Percentiles rank a stretch among this genome's conserved stretches.
Evolutionary conservation across 1,140 invertebrate genomes (phyloP).

Genomic region (Kradibia gibbosae): DNA sequence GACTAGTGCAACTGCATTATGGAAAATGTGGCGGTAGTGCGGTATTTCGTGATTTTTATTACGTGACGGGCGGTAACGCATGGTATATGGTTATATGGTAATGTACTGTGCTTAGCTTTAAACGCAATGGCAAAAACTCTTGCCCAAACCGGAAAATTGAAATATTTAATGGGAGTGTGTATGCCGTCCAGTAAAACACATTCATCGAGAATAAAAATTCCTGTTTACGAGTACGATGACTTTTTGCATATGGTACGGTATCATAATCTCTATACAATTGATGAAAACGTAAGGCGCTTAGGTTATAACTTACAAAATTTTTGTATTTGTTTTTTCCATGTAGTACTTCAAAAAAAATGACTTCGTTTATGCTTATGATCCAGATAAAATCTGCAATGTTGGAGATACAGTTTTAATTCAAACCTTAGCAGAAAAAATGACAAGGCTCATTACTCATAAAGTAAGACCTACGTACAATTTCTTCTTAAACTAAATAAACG

Average conservation of each 20-base stretch:
- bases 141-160: slow-evolving; percentile 12
- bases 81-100: no score
- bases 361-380: slow-evolving; percentile 84
- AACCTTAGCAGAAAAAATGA: slow-evolving; percentile 80
- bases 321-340: slow-evolving; percentile 57
- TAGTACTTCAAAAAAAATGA: slow-evolving; percentile 85
- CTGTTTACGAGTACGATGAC: slow-evolving; percentile 79
- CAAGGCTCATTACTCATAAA: slow-evolving; percentile 84
- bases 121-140: background rate
- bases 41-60: no score
- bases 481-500: background rate
- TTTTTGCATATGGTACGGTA: slow-evolving; percentile 79
- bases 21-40: no score
- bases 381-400: slow-evolving; percentile 82
- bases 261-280: no score
- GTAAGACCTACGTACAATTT: slow-evolving; percentile 51
- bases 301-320: background rate
- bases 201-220: slow-evolving; percentile 83
- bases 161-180: slow-evolving; percentile 78
- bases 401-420: slow-evolving; percentile 88
- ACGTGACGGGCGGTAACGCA: no score
- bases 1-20: no score
- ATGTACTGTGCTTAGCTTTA: no score
- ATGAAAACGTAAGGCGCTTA: background rate
- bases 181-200: slow-evolving; percentile 82